Conservation (phyloP, 2,113 vertebrate species). For the Lucifuga dentata region DNA sequence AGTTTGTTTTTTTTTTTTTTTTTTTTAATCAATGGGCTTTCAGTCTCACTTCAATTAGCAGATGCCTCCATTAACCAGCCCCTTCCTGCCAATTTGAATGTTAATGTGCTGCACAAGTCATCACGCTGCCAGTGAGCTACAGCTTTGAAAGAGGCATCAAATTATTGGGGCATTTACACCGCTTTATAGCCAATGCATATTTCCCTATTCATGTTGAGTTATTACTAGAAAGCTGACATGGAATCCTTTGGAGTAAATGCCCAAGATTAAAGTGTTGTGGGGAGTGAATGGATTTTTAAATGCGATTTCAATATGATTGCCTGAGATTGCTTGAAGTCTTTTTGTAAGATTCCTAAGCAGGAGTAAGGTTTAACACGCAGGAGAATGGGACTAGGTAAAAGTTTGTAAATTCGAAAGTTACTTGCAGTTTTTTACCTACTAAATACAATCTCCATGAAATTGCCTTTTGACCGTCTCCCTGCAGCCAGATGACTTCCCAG, state of each 20-base stretch:
- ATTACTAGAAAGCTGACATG: conserved; percentile 56
- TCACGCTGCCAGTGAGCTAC: conserved; percentile 70
- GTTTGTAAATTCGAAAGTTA: background rate
- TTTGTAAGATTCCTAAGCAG: conserved; percentile 10
- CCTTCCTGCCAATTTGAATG: conserved; percentile 83
- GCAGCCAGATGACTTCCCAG: conserved; percentile 84
- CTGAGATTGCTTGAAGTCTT: conserved; percentile 19
- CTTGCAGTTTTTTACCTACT: conserved; percentile 15
- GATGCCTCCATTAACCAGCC: conserved; percentile 83
- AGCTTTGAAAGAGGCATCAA: conserved; percentile 72
- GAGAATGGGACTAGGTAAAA: conserved; percentile 39
- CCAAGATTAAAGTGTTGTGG: conserved; percentile 56
- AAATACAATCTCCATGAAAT: conserved; percentile 34
- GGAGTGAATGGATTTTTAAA: conserved; percentile 47
- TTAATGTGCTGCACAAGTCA: conserved; percentile 75
- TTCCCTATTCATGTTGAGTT: conserved; percentile 65
- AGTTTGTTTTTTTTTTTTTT: conserved; percentile 73
- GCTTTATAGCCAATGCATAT: conserved; percentile 62
- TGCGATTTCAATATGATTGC: no score
- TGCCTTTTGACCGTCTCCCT: conserved; percentile 40
- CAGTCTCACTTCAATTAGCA: conserved; percentile 81
- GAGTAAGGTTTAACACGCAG: conserved; percentile 49
- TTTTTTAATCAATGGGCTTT: conserved; percentile 78
- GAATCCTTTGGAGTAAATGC: conserved; percentile 67
- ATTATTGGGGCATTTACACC: conserved; percentile 70